Conservation (phyloP, 2,888 invertebrate genomes). For the Sialis fuliginosa region DNA sequence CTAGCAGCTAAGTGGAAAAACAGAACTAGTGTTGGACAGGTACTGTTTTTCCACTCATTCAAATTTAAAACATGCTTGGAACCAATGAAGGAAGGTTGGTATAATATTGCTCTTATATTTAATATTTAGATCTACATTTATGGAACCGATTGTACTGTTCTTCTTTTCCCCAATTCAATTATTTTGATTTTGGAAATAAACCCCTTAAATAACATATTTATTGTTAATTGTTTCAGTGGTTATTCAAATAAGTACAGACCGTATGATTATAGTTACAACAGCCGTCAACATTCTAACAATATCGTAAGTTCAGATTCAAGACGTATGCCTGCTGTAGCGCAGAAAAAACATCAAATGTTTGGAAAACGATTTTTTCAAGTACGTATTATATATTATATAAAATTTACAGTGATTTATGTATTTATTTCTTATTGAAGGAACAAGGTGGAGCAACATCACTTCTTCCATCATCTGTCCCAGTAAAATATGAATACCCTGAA, state of each 20-base stretch:
- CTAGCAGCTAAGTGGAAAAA: too few species aligned
- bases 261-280: constrained; percentile 50
- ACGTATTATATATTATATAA: constrained; percentile 7
- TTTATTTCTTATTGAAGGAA: constrained; percentile 13
- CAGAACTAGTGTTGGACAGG: too few species aligned
- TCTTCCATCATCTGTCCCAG: constrained; percentile 20
- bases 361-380: constrained; percentile 75
- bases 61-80: too few species aligned
- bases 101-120: too few species aligned
- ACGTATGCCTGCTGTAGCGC: constrained; percentile 45
- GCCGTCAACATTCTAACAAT: constrained; percentile 24
- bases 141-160: too few species aligned
- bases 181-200: too few species aligned
- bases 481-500: constrained; percentile 40
- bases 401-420: background rate
- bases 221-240: background rate
- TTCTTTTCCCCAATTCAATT: too few species aligned
- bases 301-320: constrained; percentile 30
- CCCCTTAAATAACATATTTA: too few species aligned
- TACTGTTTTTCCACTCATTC: too few species aligned
- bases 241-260: constrained; percentile 46
- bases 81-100: too few species aligned
- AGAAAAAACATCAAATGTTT: constrained; percentile 87
- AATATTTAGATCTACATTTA: too few species aligned
- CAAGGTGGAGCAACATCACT: constrained; percentile 16